Conservation (phyloP, 2,113 vertebrate species). For the Leptobrachium leishanense region DNA sequence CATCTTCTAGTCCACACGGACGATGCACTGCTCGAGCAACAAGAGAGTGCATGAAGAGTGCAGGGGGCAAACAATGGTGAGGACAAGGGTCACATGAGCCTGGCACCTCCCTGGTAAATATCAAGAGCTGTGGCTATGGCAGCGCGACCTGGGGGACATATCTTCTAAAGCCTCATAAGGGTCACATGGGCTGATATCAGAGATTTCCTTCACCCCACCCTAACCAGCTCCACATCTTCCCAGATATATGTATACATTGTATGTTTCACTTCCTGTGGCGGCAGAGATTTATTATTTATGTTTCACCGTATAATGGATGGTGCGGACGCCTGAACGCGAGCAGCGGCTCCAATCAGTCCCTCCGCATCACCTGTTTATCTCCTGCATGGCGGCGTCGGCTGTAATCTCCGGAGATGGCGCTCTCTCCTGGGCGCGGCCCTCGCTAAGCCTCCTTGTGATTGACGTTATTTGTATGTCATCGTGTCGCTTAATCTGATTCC, state of each 20-base stretch:
- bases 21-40: background rate
- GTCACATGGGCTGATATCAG: no score
- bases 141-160: no score
- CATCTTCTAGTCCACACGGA: background rate
- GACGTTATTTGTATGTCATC: background rate
- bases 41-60: background rate
- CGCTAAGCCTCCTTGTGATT: background rate
- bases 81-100: background rate
- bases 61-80: no score
- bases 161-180: no score
- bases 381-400: background rate
- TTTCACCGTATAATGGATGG: no score
- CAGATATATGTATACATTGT: no score
- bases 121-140: no score
- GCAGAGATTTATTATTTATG: no score
- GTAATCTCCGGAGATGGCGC: background rate
- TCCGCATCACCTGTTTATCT: background rate
- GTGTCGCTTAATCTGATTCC: background rate
- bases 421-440: background rate
- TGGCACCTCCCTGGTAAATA: background rate
- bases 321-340: background rate
- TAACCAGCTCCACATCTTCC: no score
- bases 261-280: no score
- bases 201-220: no score
- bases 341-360: background rate